Evolutionary conservation across 1,140 invertebrate genomes (phyloP).

Genomic region (Babylonia areolata): DNA sequence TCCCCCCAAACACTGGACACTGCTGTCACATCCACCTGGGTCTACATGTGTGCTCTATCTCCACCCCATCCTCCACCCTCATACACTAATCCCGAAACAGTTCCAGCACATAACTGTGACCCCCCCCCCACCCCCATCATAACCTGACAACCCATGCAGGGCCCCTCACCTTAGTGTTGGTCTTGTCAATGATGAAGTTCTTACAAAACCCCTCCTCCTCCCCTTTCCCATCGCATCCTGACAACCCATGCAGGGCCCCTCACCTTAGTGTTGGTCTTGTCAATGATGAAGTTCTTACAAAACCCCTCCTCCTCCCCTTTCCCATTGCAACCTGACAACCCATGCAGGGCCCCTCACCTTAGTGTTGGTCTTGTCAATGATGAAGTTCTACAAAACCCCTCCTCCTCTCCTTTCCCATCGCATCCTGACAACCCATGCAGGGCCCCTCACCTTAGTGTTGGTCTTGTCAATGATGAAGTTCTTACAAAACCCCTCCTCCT

Average conservation of each 20-base stretch:
- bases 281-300: conserved; percentile 97
- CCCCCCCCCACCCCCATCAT: neutral
- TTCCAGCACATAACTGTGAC: too few relatives aligned
- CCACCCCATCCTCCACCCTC: too few relatives aligned
- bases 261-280: conserved; percentile 99
- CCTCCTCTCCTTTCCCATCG: too few relatives aligned
- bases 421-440: too few relatives aligned
- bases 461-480: conserved; percentile 99
- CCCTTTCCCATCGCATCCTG: neutral
- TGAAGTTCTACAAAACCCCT: conserved; percentile 93
- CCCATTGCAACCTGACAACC: too few relatives aligned
- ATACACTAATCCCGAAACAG: too few relatives aligned
- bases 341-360: too few relatives aligned
- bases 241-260: neutral
- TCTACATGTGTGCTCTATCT: neutral
- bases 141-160: neutral
- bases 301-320: too few relatives aligned
- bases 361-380: conserved; percentile 80
- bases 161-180: conserved; percentile 86
- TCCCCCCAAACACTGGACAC: neutral
- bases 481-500: conserved; percentile 80
- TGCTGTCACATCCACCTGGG: neutral
- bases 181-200: conserved; percentile 99
- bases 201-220: conserved; percentile 80
- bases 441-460: conserved; percentile 84